A percentile compares a stretch with the other conserved stretches of the same genome.
Conservation (phyloP, 2,888 invertebrate species). For the Caenorhabditis macrosperma region DNA sequence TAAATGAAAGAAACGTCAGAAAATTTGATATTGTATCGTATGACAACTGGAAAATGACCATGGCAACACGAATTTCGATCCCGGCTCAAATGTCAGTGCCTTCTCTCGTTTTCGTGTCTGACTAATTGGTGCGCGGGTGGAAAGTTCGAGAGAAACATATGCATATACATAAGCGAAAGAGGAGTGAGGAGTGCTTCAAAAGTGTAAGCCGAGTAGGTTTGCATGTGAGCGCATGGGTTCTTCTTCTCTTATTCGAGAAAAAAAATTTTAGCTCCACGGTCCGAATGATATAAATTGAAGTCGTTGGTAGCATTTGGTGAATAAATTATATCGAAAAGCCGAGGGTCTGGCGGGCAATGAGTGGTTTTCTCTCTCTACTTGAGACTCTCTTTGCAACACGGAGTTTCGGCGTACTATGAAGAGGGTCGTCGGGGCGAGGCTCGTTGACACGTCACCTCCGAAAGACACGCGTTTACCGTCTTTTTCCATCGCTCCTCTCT, state of each 20-base stretch:
- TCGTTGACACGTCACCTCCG: slow-evolving; percentile 39
- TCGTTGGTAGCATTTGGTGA: slow-evolving; percentile 5
- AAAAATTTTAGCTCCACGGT: not conserved
- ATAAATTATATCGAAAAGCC: slow-evolving; percentile 9
- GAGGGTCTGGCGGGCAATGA: not conserved
- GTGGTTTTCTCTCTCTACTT: slow-evolving; percentile 18
- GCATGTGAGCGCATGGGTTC: slow-evolving; percentile 21
- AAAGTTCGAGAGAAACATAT: slow-evolving; percentile 34
- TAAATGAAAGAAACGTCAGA: slow-evolving; percentile 35
- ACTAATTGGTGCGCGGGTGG: slow-evolving; percentile 24
- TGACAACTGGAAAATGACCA: slow-evolving; percentile 16
- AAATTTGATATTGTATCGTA: slow-evolving; percentile 45
- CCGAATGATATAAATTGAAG: slow-evolving; percentile 5
- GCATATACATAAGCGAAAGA: slow-evolving; percentile 37
- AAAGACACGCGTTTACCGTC: slow-evolving; percentile 40
- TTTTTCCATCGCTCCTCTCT: slow-evolving; percentile 4
- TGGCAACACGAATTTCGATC: slow-evolving; percentile 29
- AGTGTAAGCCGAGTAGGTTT: slow-evolving; percentile 41
- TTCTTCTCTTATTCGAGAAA: slow-evolving; percentile 13
- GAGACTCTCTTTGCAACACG: slow-evolving; percentile 21
- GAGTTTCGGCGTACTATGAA: slow-evolving; percentile 33
- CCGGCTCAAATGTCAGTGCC: slow-evolving; percentile 25
- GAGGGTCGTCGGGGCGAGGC: slow-evolving; percentile 1
- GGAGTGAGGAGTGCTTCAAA: slow-evolving; percentile 24
- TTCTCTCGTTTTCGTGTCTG: slow-evolving; percentile 28